Evolutionary conservation across 2,797 vertebrate species (phyloP).

Genomic region (Nyctibius grandis): DNA sequence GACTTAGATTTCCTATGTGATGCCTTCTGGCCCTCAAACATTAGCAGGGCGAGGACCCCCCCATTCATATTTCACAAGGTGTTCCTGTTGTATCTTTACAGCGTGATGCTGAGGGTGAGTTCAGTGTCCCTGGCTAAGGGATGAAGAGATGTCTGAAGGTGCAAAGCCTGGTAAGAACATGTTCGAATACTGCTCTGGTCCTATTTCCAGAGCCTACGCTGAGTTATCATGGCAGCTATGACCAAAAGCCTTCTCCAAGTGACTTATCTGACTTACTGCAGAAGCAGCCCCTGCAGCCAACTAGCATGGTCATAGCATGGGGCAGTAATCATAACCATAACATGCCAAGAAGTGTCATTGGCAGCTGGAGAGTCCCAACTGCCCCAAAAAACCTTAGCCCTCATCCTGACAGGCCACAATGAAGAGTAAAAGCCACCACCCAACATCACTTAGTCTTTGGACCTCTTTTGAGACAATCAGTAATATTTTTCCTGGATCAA

Average conservation of each 20-base stretch:
- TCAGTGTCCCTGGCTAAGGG: neutral
- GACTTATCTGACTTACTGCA: neutral
- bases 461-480: neutral
- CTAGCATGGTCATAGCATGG: rapidly evolving
- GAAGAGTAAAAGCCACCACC: neutral
- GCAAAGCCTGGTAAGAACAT: neutral
- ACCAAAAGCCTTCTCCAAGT: neutral
- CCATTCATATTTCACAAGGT: neutral
- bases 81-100: neutral
- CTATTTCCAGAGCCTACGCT: neutral
- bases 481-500: neutral
- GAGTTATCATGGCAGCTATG: neutral
- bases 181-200: neutral
- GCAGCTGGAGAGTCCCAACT: neutral
- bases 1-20: neutral
- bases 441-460: neutral
- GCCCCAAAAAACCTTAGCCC: neutral
- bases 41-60: rapidly evolving
- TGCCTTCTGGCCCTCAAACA: neutral
- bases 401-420: neutral
- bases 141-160: neutral
- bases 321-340: rapidly evolving
- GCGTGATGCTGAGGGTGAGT: neutral
- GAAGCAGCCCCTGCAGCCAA: neutral
- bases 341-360: neutral